phyloP scores from a whole-genome alignment of 2,113 vertebrate species.

The Fregetta grallaria region DNA sequence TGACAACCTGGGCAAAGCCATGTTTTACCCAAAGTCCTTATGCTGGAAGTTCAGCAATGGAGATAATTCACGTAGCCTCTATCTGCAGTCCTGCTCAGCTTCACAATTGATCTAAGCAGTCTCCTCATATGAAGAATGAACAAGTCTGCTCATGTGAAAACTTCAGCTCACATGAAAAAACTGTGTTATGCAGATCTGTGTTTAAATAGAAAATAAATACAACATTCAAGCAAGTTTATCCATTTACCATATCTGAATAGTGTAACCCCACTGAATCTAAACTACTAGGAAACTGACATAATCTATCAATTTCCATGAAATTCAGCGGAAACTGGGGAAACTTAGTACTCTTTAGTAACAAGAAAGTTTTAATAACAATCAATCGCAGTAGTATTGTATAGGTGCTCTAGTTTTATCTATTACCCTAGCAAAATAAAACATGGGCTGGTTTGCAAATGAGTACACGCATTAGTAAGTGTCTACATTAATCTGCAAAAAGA shows the following conservation, averaged over 20 bases:
- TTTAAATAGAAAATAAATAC: background rate
- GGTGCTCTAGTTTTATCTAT: background rate
- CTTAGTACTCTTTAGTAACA: background rate
- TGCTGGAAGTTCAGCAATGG: background rate
- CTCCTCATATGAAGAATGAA: accelerated
- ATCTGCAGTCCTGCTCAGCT: background rate
- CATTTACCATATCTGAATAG: background rate
- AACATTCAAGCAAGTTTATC: background rate
- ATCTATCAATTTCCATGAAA: background rate
- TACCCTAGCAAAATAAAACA: background rate
- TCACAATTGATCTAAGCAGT: background rate
- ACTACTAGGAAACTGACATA: background rate
- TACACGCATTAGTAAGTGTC: background rate
- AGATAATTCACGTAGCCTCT: background rate
- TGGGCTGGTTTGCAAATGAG: background rate
- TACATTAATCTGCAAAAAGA: background rate
- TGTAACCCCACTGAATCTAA: background rate
- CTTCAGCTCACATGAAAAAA: background rate
- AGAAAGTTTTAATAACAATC: background rate
- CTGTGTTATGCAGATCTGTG: background rate
- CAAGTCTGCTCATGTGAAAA: background rate
- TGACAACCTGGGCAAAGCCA: background rate
- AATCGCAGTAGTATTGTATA: background rate
- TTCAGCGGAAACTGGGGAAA: background rate
- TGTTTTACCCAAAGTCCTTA: background rate